Evolutionary conservation across 2,797 vertebrate genomes (phyloP).

Genomic region (Myotis findleyi): DNA sequence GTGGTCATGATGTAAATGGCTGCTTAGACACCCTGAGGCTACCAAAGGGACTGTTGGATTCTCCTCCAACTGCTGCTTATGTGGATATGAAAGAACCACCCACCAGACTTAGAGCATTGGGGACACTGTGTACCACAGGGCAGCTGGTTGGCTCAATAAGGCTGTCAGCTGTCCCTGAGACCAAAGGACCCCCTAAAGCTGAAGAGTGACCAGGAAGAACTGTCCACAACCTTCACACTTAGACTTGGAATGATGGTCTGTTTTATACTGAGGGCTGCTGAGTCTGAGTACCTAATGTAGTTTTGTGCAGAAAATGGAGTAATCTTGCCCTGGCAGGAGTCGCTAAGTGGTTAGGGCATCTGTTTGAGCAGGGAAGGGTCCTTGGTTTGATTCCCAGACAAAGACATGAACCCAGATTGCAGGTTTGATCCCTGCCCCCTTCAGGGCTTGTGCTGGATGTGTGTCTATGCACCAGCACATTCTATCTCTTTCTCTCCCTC

Average conservation of each 20-base stretch:
- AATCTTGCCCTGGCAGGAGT: background rate
- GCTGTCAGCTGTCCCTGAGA: slow-evolving; percentile 75
- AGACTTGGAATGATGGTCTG: background rate
- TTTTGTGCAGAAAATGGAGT: background rate
- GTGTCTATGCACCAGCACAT: too few species aligned
- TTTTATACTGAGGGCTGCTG: background rate
- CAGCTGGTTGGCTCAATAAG: slow-evolving; percentile 77
- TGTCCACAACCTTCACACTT: slow-evolving; percentile 56
- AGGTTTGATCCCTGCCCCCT: too few species aligned
- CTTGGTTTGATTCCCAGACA: too few species aligned
- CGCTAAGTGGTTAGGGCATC: too few species aligned
- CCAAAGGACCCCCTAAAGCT: background rate
- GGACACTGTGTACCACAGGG: slow-evolving; percentile 71
- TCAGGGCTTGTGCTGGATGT: too few species aligned
- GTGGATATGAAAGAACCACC: slow-evolving; percentile 66
- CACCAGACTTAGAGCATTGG: slow-evolving; percentile 59
- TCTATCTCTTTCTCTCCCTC: too few species aligned
- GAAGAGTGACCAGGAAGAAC: slow-evolving; percentile 23
- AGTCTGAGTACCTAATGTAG: background rate
- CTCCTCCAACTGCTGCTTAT: slow-evolving; percentile 66
- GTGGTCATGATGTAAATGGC: slow-evolving; percentile 62
- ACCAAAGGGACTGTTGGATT: slow-evolving; percentile 64
- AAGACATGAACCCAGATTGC: too few species aligned
- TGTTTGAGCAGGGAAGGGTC: too few species aligned
- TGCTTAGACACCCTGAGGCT: slow-evolving; percentile 36